These are phyloP conservation scores for Apis florea DNA, from an alignment of 1,140 invertebrate species.

Conservation along the genomic window DNA sequence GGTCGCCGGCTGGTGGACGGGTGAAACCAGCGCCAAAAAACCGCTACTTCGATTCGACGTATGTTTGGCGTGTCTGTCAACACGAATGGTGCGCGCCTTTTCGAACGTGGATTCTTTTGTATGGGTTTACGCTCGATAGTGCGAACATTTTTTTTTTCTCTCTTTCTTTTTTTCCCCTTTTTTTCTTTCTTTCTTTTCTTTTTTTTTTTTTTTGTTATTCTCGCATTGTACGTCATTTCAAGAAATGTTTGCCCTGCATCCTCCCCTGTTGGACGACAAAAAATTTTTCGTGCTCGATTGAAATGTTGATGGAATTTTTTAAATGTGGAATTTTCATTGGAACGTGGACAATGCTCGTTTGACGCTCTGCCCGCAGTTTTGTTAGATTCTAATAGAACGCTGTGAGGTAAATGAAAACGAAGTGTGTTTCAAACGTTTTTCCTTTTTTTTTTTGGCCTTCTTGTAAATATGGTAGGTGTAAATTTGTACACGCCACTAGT, in stretches of 20 bases:
- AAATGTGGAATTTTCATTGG: background rate
- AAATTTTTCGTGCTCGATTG: background rate
- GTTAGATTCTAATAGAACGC: background rate
- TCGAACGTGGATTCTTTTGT: slow-evolving; percentile 36
- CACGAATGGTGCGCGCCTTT: slow-evolving; percentile 27
- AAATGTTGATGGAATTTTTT: background rate
- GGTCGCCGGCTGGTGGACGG: background rate
- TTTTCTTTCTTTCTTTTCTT: background rate
- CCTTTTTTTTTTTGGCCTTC: no score
- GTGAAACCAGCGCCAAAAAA: slow-evolving; percentile 31
- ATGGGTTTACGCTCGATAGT: background rate
- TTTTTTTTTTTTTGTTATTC: background rate
- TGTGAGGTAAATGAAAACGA: background rate
- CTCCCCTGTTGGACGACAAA: background rate
- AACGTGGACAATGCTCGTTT: background rate
- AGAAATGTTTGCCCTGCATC: background rate
- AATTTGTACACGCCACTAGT: no score
- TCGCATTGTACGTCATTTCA: background rate
- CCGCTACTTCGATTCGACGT: slow-evolving; percentile 43
- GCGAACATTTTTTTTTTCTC: background rate
- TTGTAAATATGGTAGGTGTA: no score
- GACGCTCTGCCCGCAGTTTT: no score
- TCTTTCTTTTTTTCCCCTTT: no score
- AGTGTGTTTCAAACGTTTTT: no score
- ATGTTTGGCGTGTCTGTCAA: slow-evolving; percentile 48